Percentiles rank a stretch among this genome's conserved stretches.
These are phyloP conservation scores for Drosophila obscura DNA, from an alignment of 1,140 invertebrate species.

Conservation along the genomic window DNA sequence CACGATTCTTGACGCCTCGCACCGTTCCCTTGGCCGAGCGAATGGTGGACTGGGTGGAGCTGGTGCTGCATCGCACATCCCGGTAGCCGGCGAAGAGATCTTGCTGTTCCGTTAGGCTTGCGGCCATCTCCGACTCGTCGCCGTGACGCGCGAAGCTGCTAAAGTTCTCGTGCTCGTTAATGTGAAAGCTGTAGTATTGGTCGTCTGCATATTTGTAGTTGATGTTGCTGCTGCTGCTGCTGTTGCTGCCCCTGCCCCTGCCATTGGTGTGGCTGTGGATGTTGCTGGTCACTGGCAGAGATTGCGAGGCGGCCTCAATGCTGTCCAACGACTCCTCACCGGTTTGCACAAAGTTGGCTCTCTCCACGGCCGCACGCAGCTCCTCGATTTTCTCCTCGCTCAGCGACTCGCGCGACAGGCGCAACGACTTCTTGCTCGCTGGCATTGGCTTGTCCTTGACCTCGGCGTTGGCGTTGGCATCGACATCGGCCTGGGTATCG, in stretches of 20 bases:
- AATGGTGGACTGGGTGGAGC: slow-evolving; percentile 90
- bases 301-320: slow-evolving; percentile 34
- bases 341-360: slow-evolving; percentile 75
- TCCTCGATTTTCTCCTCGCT: slow-evolving; percentile 73
- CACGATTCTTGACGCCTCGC: slow-evolving; percentile 96
- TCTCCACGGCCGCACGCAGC: slow-evolving; percentile 68
- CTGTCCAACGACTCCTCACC: slow-evolving; percentile 54
- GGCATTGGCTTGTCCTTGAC: slow-evolving; percentile 47
- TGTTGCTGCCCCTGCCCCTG: slow-evolving; percentile 7
- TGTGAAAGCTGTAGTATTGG: slow-evolving; percentile 92
- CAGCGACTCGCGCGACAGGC: slow-evolving; percentile 63
- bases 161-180: slow-evolving; percentile 87
- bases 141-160: slow-evolving; percentile 85
- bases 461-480: slow-evolving; percentile 7
- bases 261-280: slow-evolving; percentile 7
- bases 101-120: slow-evolving; percentile 53
- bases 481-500: slow-evolving; percentile 1
- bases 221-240: slow-evolving; percentile 36
- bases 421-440: slow-evolving; percentile 20
- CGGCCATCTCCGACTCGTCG: slow-evolving; percentile 17
- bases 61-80: slow-evolving; percentile 89
- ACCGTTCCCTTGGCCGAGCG: slow-evolving; percentile 95
- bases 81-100: slow-evolving; percentile 93
- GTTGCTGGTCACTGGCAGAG: slow-evolving; percentile 32
- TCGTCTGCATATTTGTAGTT: slow-evolving; percentile 88